Conservation (phyloP, 2,113 vertebrate species). For the Thymallus thymallus region DNA sequence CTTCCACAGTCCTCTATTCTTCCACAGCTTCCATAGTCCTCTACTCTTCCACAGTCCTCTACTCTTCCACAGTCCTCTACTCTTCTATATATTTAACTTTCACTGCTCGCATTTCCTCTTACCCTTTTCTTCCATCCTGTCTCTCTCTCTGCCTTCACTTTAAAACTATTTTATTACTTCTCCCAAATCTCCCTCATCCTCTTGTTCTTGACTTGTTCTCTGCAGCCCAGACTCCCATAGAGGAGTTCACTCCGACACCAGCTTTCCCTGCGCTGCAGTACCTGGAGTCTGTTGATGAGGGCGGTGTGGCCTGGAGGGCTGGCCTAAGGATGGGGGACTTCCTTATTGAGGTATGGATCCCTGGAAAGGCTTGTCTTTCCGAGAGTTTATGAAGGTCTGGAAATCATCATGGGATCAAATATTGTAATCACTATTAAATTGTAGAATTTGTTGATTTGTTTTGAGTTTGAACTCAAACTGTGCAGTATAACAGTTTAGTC, state of each 20-base stretch:
- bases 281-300: slow-evolving; percentile 91
- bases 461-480: too few species aligned
- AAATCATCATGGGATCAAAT: too few species aligned
- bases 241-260: slow-evolving; percentile 90
- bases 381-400: too few species aligned
- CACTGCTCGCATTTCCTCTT: background rate
- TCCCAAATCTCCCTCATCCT: background rate
- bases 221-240: slow-evolving; percentile 90
- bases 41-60: too few species aligned
- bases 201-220: slow-evolving; percentile 8
- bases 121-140: background rate
- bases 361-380: background rate
- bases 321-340: slow-evolving; percentile 93
- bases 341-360: slow-evolving; percentile 83
- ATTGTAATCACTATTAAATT: too few species aligned
- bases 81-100: background rate
- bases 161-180: too few species aligned
- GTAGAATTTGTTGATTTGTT: too few species aligned
- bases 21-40: too few species aligned
- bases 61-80: too few species aligned
- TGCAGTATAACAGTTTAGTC: background rate
- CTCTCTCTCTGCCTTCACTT: background rate
- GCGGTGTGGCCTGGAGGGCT: slow-evolving; percentile 88
- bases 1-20: too few species aligned
- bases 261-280: slow-evolving; percentile 91